These are phyloP conservation scores for Xenotilapia leptura DNA, from an alignment of 2,113 vertebrate genomes.

Conservation along the genomic window DNA sequence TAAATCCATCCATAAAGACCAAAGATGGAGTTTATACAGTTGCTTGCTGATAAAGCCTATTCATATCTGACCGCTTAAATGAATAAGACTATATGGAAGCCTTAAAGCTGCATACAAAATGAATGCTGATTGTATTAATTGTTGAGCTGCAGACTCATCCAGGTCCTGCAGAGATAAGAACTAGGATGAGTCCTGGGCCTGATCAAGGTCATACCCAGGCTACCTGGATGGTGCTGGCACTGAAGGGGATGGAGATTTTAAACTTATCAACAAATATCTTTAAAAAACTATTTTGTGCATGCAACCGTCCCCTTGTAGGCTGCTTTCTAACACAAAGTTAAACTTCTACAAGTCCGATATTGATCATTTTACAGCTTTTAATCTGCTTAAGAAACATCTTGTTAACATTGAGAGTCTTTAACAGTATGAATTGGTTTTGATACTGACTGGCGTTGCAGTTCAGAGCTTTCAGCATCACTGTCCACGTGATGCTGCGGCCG, in stretches of 20 bases:
- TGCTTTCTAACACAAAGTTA: neutral
- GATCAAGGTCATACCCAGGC: neutral
- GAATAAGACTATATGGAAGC: neutral
- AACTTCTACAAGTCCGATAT: neutral
- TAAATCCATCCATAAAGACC: neutral
- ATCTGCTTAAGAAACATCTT: neutral
- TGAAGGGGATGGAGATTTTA: neutral
- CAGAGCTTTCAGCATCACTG: neutral
- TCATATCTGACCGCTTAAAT: neutral
- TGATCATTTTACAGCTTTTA: neutral
- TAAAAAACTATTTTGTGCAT: neutral
- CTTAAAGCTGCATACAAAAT: neutral
- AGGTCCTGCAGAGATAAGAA: neutral
- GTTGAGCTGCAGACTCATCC: neutral
- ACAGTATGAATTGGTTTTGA: neutral
- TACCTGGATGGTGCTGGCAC: neutral
- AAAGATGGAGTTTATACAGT: neutral
- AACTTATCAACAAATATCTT: neutral
- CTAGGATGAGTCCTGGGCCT: neutral
- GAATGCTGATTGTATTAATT: neutral
- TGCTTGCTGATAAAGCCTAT: neutral
- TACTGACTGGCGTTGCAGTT: constrained; percentile 39
- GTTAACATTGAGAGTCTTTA: neutral
- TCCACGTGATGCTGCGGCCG: neutral
- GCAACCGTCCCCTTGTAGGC: neutral